Base-by-base conservation (phyloP, 2,797 vertebrate species). In the Anguilla obscura region DNA sequence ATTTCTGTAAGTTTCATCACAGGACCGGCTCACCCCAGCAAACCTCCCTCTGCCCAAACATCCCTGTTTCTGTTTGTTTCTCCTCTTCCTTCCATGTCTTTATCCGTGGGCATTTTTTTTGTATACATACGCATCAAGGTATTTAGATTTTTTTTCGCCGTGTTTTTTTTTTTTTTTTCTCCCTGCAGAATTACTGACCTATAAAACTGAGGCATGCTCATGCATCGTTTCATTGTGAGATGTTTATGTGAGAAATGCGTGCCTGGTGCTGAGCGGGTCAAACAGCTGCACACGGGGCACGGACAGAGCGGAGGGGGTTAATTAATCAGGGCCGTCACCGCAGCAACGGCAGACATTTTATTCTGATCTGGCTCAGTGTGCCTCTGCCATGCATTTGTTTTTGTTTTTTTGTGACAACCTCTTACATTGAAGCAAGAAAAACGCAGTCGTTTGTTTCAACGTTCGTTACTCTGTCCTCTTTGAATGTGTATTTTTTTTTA, bases 101-200 rank as follows among this genome's bases (percentile, higher is more conserved):
- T 80, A 14, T 79, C 74, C 14, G 74, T 79, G 3, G n/a, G 71
- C 12, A 16, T 74, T 33, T 27, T 76, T 12, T 79, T 48, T 80
- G 76, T 48, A 7, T n/a, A 3, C 40, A 48, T 24, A 2, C 36
- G 48, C 40, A 18, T 24, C 76, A 80, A 48, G 76, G 40, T 48
- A 80, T 48, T 60, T 24, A 69, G 16, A 4, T 30, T 84, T 18
- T 56, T n/a, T 45, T 83, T 50, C 36, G 30, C 7, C 7, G 24
- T 69, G 54, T 71, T 12, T 87, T 60, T 45, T 83, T 50, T 71
- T 12, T 54, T 18, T 21, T 45, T 52, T 84, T 84, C 60, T 21
- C 80, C 82, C 45, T 8, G 63, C 58, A 74, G 80, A 71, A 71
- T 84, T 74, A 87, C 27, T 66, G 9, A 33, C 80, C 45, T 54